Evolutionary conservation across 2,888 invertebrate species (phyloP).

Genomic region (Busseola fusca): DNA sequence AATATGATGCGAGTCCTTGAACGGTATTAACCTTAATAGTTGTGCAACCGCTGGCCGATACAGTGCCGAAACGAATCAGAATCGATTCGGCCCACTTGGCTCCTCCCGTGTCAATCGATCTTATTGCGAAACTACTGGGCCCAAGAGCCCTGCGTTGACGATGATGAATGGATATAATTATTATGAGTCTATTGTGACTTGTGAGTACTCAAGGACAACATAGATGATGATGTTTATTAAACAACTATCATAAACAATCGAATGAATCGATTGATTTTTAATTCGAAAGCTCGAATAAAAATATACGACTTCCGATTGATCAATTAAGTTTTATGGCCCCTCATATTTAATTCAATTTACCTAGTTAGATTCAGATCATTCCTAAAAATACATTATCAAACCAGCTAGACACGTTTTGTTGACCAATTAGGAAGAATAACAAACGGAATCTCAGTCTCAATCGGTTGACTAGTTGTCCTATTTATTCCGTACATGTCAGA

Average conservation of each 20-base stretch:
- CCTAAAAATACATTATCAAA: slow-evolving; percentile 20
- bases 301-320: slow-evolving; percentile 43
- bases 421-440: slow-evolving; percentile 35
- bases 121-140: slow-evolving; percentile 74
- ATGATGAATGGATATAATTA: slow-evolving; percentile 76
- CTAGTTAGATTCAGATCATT: slow-evolving; percentile 1
- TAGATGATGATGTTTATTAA: slow-evolving; percentile 58
- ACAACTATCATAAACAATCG: slow-evolving; percentile 35
- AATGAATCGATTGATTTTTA: slow-evolving; percentile 33
- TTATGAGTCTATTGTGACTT: slow-evolving; percentile 71
- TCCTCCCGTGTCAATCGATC: slow-evolving; percentile 73
- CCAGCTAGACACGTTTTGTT: slow-evolving; percentile 36
- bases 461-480: slow-evolving; percentile 58
- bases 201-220: slow-evolving; percentile 66
- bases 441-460: slow-evolving; percentile 40
- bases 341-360: slow-evolving; percentile 41
- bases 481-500: slow-evolving; percentile 49
- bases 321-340: slow-evolving; percentile 32
- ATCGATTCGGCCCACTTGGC: slow-evolving; percentile 78
- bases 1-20: slow-evolving; percentile 80
- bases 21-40: slow-evolving; percentile 78
- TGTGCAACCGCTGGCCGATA: slow-evolving; percentile 74
- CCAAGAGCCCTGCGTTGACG: slow-evolving; percentile 73
- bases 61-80: slow-evolving; percentile 78
- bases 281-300: slow-evolving; percentile 22